Percentiles rank a stretch among this genome's conserved stretches.
These are phyloP conservation scores for Potamarius usumacintae DNA, from an alignment of 2,113 vertebrate genomes.

Conservation along the genomic window DNA sequence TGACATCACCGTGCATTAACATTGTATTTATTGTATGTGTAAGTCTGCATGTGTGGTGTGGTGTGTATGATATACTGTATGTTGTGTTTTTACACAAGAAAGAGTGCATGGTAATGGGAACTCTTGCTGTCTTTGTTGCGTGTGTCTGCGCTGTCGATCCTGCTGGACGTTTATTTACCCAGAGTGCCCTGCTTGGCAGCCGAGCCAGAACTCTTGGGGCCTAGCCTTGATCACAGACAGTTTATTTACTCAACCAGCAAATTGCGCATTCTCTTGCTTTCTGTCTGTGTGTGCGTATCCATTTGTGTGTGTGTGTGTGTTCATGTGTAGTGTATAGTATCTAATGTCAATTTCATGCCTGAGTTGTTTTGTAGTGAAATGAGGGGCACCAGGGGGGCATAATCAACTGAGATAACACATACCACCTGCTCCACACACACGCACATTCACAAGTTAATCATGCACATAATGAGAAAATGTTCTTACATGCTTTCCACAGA, in stretches of 20 bases:
- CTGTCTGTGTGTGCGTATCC: slow-evolving; percentile 36
- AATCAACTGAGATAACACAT: slow-evolving; percentile 62
- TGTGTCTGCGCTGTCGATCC: slow-evolving; percentile 2
- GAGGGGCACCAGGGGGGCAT: slow-evolving; percentile 47
- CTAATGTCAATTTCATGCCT: slow-evolving; percentile 74
- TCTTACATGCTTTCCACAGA: background rate
- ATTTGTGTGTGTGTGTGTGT: slow-evolving; percentile 41
- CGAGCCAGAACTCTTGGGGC: slow-evolving; percentile 35
- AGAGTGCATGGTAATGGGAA: background rate
- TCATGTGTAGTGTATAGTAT: slow-evolving; percentile 49
- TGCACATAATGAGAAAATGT: slow-evolving; percentile 34
- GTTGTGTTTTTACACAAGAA: slow-evolving; percentile 5
- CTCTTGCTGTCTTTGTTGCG: background rate
- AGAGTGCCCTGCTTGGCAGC: slow-evolving; percentile 34
- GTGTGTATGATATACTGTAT: background rate
- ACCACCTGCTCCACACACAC: slow-evolving; percentile 48
- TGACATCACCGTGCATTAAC: slow-evolving; percentile 9
- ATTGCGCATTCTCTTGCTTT: slow-evolving; percentile 15
- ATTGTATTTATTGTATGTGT: slow-evolving; percentile 14
- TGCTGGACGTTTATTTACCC: slow-evolving; percentile 44
- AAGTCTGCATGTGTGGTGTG: background rate
- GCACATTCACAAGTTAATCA: slow-evolving; percentile 37
- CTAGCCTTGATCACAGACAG: slow-evolving; percentile 39
- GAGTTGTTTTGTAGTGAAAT: slow-evolving; percentile 53
- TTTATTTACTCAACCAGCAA: slow-evolving; percentile 49